phyloP scores from a whole-genome alignment of 92 coral and sea anemone genomes.

The Muricea muricata region DNA sequence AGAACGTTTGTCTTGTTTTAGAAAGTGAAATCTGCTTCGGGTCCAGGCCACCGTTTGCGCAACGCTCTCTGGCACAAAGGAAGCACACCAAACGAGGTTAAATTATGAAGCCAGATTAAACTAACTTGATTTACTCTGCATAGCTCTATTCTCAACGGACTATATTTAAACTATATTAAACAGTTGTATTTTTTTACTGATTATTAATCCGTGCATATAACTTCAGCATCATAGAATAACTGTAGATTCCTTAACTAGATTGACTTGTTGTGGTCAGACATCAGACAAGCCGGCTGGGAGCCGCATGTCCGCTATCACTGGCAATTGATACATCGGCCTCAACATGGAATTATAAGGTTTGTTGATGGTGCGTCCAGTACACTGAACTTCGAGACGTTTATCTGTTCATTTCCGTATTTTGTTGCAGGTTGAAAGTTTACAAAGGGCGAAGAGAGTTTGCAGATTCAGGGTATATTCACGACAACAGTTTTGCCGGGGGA shows the following conservation, averaged over 20 bases:
- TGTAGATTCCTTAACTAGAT: slow-evolving; percentile 41
- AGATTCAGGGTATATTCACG: slow-evolving; percentile 86
- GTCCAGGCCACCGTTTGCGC: slow-evolving; percentile 73
- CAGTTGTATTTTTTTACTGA: too few relatives aligned
- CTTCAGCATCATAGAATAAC: neutral
- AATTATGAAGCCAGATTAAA: too few relatives aligned
- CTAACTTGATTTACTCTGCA: too few relatives aligned
- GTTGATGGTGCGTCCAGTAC: neutral
- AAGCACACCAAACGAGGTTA: slow-evolving; percentile 64
- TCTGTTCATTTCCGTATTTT: neutral
- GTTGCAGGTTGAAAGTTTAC: slow-evolving; percentile 64
- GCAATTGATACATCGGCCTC: slow-evolving; percentile 79
- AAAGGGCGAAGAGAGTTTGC: slow-evolving; percentile 60
- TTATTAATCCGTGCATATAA: neutral
- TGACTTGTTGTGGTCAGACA: slow-evolving; percentile 79
- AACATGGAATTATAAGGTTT: slow-evolving; percentile 81
- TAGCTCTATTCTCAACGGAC: too few relatives aligned
- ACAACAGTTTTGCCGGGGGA: slow-evolving; percentile 79
- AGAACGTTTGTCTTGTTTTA: too few relatives aligned
- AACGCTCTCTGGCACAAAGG: slow-evolving; percentile 87
- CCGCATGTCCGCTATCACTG: slow-evolving; percentile 73
- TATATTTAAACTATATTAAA: too few relatives aligned
- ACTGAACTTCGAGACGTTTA: too few relatives aligned
- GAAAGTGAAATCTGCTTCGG: slow-evolving; percentile 72
- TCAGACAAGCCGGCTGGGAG: slow-evolving; percentile 72